phyloP scores from a whole-genome alignment of 2,113 vertebrate genomes.

The Cebidichthys violaceus region DNA sequence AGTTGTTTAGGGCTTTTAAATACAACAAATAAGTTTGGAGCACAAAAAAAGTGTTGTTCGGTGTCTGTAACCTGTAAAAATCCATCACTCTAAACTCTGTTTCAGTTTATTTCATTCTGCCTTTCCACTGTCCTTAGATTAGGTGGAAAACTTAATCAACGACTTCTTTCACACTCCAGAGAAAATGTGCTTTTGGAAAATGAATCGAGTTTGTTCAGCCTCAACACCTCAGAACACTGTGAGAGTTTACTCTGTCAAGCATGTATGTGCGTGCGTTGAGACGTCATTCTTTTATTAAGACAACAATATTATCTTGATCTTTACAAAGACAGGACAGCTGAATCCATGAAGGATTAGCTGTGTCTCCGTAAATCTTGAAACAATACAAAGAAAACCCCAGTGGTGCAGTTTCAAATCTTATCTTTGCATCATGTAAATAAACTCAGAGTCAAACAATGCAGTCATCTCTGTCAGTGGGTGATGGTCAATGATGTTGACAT shows the following conservation, averaged over 20 bases:
- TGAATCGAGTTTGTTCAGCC: not conserved
- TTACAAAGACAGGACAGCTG: conserved; percentile 30
- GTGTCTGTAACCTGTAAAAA: not conserved
- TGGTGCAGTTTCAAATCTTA: conserved; percentile 45
- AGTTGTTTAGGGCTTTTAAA: not conserved
- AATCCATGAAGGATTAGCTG: conserved; percentile 13
- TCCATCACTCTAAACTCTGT: not conserved
- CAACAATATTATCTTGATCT: conserved; percentile 47
- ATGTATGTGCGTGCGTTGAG: conserved; percentile 7
- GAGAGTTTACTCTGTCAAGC: conserved; percentile 16
- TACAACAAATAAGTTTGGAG: not conserved
- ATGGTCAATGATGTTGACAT: conserved; percentile 62
- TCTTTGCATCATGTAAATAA: conserved; percentile 70
- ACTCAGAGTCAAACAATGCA: conserved; percentile 59
- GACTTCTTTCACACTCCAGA: not conserved
- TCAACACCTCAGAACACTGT: not conserved
- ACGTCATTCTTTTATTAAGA: conserved; percentile 45
- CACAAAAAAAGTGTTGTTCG: not conserved
- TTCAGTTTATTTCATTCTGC: not conserved
- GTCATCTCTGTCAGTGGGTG: conserved; percentile 41
- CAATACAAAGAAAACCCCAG: conserved; percentile 64
- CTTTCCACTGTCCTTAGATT: not conserved
- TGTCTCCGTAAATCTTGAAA: conserved; percentile 57
- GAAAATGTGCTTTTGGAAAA: conserved; percentile 23
- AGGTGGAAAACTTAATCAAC: not conserved